Conservation (phyloP, 1,140 invertebrate species). For the Drosophila pachea region DNA sequence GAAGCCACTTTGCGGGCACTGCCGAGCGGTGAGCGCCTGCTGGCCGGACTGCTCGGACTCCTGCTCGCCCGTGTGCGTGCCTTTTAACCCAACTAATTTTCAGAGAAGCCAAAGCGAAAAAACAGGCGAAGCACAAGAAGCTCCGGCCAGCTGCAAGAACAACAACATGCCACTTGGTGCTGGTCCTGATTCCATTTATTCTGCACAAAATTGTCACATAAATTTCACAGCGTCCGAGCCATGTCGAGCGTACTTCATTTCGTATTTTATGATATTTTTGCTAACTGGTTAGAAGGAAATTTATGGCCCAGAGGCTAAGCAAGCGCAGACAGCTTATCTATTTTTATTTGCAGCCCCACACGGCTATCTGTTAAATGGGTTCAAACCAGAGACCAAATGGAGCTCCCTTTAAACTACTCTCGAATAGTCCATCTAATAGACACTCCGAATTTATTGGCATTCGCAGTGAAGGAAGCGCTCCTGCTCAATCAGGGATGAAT, state of each 20-base stretch:
- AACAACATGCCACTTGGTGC: slow-evolving; percentile 23
- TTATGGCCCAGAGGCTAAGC: slow-evolving; percentile 43
- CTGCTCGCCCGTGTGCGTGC: slow-evolving; percentile 42
- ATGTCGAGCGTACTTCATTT: slow-evolving; percentile 75
- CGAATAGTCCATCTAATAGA: background rate
- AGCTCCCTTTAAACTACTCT: background rate
- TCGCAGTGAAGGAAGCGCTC: too few species aligned
- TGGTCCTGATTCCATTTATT: slow-evolving; percentile 53
- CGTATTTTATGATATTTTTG: slow-evolving; percentile 74
- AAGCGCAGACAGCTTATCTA: background rate
- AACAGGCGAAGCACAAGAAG: background rate
- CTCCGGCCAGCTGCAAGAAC: background rate
- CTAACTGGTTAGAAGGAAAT: slow-evolving; percentile 66
- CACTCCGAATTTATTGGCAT: too few species aligned
- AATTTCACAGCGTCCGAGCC: slow-evolving; percentile 66
- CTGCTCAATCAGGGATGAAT: too few species aligned
- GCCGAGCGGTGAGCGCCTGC: slow-evolving; percentile 56
- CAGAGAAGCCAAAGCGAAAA: background rate
- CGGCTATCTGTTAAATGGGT: background rate
- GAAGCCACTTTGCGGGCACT: slow-evolving; percentile 67
- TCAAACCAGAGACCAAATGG: background rate
- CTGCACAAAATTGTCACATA: slow-evolving; percentile 74
- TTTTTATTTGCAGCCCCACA: background rate
- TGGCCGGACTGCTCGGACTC: slow-evolving; percentile 9
- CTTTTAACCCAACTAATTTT: slow-evolving; percentile 72